Base-by-base conservation (phyloP, 1,140 invertebrate species). In the Microplitis mediator region DNA sequence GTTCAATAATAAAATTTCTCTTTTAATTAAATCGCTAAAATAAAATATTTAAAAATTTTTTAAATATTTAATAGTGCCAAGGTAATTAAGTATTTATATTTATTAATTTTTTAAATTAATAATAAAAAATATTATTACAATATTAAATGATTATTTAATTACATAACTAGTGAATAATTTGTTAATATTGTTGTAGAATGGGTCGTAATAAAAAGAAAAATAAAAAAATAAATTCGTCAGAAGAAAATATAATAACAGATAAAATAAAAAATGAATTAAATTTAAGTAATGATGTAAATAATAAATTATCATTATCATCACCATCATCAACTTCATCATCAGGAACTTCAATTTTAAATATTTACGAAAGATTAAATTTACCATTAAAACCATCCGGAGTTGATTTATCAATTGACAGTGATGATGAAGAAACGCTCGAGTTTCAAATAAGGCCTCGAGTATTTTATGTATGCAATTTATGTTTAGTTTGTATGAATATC, bases 401-500 rank as follows among this genome's bases (percentile, higher is more conserved):
- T 35, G 72, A 73, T 71, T 67, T 71, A n/a, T 74, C 65, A 36
- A 50, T 62, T 11, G 76, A 75, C 4, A 75, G 60, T 35, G 77
- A 79, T 16, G 80, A 79, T 5, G 80, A 86, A 13, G 77, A 81
- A 50, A 69, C 71, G 0, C 31, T 86, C 0, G 81, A 82, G 51
- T 75, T 86, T 52, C 79, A 81, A 5, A 82, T 85, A 23, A 78
- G 77, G 13, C 84, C 83, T 0, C 80, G 86, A 35, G 74, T 77
- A 36, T 78, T 83, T 61, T 87, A 79, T 54, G 77, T 76, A 31
- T 75, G 78, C 23, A 82, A 84, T 66, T 76, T 86, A 0, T 89
- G 88, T 68, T 78, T 86, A 45, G 73, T 85, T 11, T 89, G 88
- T 68, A 82, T 85, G 73, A 52, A 78, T 16, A 50, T 75, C 8